Evolutionary conservation across 2,797 vertebrate genomes (phyloP).

Genomic region (Sphaeramia orbicularis): DNA sequence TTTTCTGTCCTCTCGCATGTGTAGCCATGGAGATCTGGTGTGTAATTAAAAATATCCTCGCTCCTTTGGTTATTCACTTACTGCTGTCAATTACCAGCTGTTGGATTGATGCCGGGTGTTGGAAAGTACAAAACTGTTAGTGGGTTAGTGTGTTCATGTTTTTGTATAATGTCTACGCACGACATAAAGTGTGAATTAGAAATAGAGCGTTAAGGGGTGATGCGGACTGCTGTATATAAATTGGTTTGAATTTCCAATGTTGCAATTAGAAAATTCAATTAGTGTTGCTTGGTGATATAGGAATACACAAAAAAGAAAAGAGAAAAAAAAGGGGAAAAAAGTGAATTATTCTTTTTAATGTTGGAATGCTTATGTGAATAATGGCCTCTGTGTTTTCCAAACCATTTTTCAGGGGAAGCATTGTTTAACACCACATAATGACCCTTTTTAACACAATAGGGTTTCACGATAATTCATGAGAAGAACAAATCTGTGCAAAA

Average conservation of each 20-base stretch:
- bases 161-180: not conserved
- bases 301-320: too few species aligned
- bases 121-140: slow-evolving; percentile 23
- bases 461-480: too few species aligned
- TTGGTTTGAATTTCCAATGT: not conserved
- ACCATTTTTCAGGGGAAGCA: too few species aligned
- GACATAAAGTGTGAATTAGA: slow-evolving; percentile 9
- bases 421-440: too few species aligned
- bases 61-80: slow-evolving; percentile 77
- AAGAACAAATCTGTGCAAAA: too few species aligned
- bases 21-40: slow-evolving; percentile 71
- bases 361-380: too few species aligned
- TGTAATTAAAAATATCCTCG: slow-evolving; percentile 82
- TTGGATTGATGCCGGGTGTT: slow-evolving; percentile 46
- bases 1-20: slow-evolving; percentile 50
- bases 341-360: too few species aligned
- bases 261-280: slow-evolving; percentile 1
- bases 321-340: too few species aligned
- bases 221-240: not conserved
- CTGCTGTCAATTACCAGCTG: slow-evolving; percentile 80
- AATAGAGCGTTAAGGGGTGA: slow-evolving; percentile 2
- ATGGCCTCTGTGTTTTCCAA: too few species aligned
- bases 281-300: not conserved
- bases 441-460: not conserved
- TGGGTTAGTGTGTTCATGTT: slow-evolving; percentile 19